phyloP scores from a whole-genome alignment of 2,797 vertebrate genomes.

The Hippopotamyrus pictus region DNA sequence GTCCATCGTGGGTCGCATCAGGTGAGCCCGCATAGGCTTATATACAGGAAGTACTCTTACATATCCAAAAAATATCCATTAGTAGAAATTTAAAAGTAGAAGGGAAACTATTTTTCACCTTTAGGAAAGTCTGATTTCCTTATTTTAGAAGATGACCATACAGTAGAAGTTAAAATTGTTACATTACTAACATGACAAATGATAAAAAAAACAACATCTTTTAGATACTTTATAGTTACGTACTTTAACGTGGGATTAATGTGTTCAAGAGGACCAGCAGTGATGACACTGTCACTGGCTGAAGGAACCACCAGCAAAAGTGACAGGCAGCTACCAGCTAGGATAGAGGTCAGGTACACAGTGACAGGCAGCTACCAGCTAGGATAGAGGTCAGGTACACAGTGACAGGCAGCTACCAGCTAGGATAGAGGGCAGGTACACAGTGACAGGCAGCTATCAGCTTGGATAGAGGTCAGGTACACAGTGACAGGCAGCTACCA shows the following conservation, averaged over 20 bases:
- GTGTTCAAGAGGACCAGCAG: not conserved
- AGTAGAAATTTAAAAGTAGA: not conserved
- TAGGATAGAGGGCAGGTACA: no score
- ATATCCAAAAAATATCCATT: not conserved
- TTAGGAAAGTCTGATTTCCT: not conserved
- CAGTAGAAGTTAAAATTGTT: not conserved
- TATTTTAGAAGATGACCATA: not conserved
- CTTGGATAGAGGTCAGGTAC: no score
- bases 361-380: not conserved
- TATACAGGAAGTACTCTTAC: not conserved
- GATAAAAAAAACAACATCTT: not conserved
- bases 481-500: no score
- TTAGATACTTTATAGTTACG: not conserved
- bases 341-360: not conserved
- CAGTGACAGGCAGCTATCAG: no score
- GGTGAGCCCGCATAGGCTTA: not conserved
- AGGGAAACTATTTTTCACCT: not conserved
- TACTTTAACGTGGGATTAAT: not conserved
- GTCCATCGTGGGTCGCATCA: not conserved
- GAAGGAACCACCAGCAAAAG: not conserved
- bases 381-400: not conserved
- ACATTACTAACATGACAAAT: not conserved
- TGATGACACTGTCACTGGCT: not conserved
- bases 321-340: not conserved
- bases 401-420: not conserved